These are phyloP conservation scores for Ellobius talpinus DNA, from an alignment of 2,113 vertebrate genomes.

Conservation along the genomic window DNA sequence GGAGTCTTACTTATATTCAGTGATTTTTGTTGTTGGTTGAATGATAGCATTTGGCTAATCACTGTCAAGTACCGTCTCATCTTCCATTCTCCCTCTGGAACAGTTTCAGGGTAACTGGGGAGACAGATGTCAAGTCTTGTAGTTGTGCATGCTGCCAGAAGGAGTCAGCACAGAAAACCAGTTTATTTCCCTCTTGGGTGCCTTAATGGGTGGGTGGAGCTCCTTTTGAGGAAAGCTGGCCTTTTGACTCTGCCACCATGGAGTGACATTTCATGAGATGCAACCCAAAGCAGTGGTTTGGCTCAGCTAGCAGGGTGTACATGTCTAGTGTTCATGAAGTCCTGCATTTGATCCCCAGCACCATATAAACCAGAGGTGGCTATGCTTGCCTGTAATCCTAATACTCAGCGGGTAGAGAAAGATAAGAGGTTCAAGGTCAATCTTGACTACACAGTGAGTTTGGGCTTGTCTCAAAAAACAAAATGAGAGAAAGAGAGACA, in stretches of 20 bases:
- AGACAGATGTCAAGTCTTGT: neutral
- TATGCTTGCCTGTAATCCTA: neutral
- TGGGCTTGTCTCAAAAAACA: neutral
- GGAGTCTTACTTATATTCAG: neutral
- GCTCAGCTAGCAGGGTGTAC: neutral
- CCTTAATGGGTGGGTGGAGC: neutral
- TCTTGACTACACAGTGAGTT: neutral
- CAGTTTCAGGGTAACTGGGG: neutral
- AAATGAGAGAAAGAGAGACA: neutral
- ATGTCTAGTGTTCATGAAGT: neutral
- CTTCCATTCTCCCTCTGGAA: conserved; percentile 9
- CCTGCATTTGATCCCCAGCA: too few species aligned
- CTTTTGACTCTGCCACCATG: neutral
- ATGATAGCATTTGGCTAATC: conserved; percentile 18
- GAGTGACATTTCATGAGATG: neutral
- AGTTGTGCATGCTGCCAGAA: neutral
- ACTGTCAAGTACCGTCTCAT: neutral
- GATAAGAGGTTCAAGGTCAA: neutral
- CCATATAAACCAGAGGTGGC: neutral
- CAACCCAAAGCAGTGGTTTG: neutral
- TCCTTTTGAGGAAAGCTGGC: neutral
- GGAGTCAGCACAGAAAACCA: neutral
- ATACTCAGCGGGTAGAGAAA: neutral
- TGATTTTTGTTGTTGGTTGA: conserved; percentile 3
- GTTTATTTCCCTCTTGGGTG: neutral